Evolutionary conservation across 2,113 vertebrate genomes (phyloP).

Genomic region (Harpagus bidentatus): DNA sequence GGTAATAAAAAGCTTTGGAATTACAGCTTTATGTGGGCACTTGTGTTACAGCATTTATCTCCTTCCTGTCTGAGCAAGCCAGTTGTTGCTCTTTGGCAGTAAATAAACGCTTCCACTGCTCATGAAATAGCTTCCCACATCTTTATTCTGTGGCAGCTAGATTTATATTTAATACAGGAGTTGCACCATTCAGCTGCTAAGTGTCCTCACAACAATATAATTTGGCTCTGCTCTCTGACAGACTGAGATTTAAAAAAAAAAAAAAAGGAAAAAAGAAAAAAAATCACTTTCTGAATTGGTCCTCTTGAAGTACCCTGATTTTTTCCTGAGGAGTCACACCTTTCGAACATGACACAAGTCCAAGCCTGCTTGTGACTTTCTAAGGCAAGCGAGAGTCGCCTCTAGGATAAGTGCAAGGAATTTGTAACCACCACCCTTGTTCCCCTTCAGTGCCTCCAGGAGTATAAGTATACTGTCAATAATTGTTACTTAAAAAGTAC

Average conservation of each 20-base stretch:
- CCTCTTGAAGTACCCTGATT: not conserved
- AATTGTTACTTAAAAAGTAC: not conserved
- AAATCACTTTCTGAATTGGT: not conserved
- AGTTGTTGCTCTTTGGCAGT: not conserved
- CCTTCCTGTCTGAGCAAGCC: not conserved
- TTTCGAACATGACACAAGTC: not conserved
- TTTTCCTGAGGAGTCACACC: not conserved
- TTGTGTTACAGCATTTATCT: not conserved
- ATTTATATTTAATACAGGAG: not conserved
- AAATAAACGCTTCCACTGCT: not conserved
- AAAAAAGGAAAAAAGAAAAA: not conserved
- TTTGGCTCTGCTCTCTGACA: not conserved
- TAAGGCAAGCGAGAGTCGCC: accelerated
- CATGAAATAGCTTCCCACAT: not conserved
- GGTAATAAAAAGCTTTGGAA: not conserved
- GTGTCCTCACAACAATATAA: not conserved
- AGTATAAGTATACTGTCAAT: not conserved
- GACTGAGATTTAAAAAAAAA: not conserved
- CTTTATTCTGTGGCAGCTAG: not conserved
- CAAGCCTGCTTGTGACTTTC: not conserved
- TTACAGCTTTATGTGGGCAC: not conserved
- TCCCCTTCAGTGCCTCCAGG: not conserved
- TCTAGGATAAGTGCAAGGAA: not conserved
- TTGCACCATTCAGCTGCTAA: not conserved
- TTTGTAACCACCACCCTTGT: not conserved